A percentile compares a stretch with the other conserved stretches of the same genome.
Conservation (phyloP, 2,113 vertebrate genomes). For the Zootoca vivipara region DNA sequence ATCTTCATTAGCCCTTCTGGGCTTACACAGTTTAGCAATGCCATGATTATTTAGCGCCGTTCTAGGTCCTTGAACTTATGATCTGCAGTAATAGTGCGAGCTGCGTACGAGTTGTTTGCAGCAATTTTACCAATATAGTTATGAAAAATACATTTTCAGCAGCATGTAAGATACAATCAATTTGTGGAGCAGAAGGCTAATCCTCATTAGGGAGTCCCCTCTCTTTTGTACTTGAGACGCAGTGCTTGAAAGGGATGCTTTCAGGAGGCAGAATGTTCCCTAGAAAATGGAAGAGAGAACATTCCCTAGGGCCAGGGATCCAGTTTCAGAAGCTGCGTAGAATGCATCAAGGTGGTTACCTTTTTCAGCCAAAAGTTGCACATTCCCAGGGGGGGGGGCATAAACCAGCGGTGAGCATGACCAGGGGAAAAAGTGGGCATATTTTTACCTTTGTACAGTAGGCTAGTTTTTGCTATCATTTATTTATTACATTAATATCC, state of each 20-base stretch:
- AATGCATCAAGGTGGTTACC: background rate
- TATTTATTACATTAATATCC: too few species aligned
- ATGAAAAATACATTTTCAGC: slow-evolving; percentile 13
- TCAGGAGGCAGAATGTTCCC: too few species aligned
- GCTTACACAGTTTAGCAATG: slow-evolving; percentile 44
- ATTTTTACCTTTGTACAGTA: too few species aligned
- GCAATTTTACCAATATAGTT: slow-evolving; percentile 30
- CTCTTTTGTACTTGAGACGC: background rate
- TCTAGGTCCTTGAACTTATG: slow-evolving; percentile 43
- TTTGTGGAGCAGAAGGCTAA: background rate
- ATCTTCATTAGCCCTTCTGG: slow-evolving; percentile 26
- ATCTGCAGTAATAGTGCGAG: slow-evolving; percentile 41
- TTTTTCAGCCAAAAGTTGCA: too few species aligned
- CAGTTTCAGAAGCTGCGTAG: background rate
- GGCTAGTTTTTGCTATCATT: too few species aligned
- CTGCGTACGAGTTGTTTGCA: slow-evolving; percentile 45
- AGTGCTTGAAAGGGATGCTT: background rate
- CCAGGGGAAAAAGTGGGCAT: too few species aligned
- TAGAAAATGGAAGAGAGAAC: too few species aligned
- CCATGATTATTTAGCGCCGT: slow-evolving; percentile 37
- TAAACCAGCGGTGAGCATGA: too few species aligned
- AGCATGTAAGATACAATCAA: background rate
- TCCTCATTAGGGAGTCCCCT: background rate
- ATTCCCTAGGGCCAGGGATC: background rate
- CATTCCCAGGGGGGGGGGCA: too few species aligned